Conservation (phyloP, 2,113 vertebrate species). For the Apeltes quadracus region DNA sequence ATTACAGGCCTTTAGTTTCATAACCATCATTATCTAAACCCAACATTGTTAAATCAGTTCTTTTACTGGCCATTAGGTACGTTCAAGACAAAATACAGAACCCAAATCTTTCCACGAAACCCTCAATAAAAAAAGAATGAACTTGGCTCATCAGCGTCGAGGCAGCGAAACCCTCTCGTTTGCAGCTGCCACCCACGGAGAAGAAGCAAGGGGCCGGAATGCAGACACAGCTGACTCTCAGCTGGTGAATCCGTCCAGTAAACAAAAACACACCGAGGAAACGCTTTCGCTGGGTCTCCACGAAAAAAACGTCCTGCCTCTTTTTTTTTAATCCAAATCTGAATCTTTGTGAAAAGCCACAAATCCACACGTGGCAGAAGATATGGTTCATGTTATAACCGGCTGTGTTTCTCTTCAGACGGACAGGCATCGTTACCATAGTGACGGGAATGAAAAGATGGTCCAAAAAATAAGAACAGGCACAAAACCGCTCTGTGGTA, state of each 20-base stretch:
- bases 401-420: constrained; percentile 44
- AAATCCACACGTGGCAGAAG: background rate
- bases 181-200: constrained; percentile 45
- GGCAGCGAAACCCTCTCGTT: constrained; percentile 40
- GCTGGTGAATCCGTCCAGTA: constrained; percentile 35
- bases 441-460: constrained; percentile 48
- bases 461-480: constrained; percentile 31
- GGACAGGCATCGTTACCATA: constrained; percentile 58
- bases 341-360: background rate
- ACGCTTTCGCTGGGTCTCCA: background rate
- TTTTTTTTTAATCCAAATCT: background rate
- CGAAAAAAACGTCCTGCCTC: too few relatives aligned
- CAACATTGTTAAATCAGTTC: background rate
- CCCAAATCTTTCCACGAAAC: background rate
- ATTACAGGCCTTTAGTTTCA: background rate
- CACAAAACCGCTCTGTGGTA: constrained; percentile 5
- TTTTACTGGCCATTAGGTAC: background rate
- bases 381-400: constrained; percentile 2
- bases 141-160: constrained; percentile 15
- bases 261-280: constrained; percentile 40
- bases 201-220: constrained; percentile 56
- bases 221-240: constrained; percentile 61
- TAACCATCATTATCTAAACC: background rate
- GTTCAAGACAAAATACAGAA: background rate
- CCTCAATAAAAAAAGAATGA: constrained; percentile 38